Evolutionary conservation across 2,888 invertebrate genomes (phyloP).

Genomic region (Stramonita haemastoma): DNA sequence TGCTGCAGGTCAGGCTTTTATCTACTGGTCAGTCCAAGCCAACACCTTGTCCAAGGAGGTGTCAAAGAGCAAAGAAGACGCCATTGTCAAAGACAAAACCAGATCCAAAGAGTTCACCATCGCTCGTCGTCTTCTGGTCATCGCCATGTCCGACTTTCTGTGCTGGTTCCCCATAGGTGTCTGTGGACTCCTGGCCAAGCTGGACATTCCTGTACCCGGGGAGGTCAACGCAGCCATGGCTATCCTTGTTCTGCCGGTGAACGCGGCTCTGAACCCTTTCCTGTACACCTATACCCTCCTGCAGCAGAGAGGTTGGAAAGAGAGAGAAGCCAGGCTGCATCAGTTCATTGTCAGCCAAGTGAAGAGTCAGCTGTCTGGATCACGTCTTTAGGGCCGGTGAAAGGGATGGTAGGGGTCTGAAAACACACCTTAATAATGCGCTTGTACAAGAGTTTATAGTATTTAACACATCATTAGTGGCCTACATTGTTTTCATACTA

Average conservation of each 20-base stretch:
- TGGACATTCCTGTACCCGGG: background rate
- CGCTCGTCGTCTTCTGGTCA: slow-evolving; percentile 1
- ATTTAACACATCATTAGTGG: too few relatives aligned
- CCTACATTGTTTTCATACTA: too few relatives aligned
- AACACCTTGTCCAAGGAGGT: background rate
- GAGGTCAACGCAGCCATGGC: background rate
- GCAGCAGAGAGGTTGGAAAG: background rate
- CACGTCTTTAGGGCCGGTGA: too few relatives aligned
- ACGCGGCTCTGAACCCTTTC: background rate
- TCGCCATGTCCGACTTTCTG: slow-evolving; percentile 2
- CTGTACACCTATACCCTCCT: background rate
- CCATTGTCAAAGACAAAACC: background rate
- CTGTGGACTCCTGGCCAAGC: background rate
- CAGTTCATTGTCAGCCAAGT: background rate
- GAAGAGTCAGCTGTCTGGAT: background rate
- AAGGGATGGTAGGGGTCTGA: too few relatives aligned
- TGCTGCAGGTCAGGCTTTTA: background rate
- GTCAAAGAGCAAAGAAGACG: background rate
- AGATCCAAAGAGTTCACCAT: background rate
- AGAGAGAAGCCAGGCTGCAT: background rate
- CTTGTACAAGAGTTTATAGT: too few relatives aligned
- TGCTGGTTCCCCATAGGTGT: slow-evolving; percentile 17
- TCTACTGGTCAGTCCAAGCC: background rate
- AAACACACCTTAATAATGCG: too few relatives aligned
- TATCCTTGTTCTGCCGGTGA: background rate